phyloP scores from a whole-genome alignment of 1,140 invertebrate species.

The Chironomus striatipennis region DNA sequence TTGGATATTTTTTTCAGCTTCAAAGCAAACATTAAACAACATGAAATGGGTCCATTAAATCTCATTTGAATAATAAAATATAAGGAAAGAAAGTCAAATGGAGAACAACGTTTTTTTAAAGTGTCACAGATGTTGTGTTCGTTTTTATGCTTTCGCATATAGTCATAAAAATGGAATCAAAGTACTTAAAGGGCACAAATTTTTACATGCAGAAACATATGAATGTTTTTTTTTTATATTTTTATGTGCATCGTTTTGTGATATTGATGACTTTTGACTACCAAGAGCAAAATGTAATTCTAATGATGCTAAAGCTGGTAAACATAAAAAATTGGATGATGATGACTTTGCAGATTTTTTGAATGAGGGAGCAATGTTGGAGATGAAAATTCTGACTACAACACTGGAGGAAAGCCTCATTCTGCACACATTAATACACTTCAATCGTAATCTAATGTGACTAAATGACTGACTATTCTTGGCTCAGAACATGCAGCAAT shows the following conservation, averaged over 20 bases:
- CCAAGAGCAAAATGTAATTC: too few relatives aligned
- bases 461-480: not conserved
- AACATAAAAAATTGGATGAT: too few relatives aligned
- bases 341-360: too few relatives aligned
- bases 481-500: not conserved
- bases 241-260: too few relatives aligned
- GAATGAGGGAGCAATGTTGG: too few relatives aligned
- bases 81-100: not conserved
- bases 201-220: too few relatives aligned
- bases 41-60: slow-evolving; percentile 22
- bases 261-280: too few relatives aligned
- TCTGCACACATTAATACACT: not conserved
- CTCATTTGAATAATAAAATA: slow-evolving; percentile 23
- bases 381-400: too few relatives aligned
- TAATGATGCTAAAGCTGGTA: too few relatives aligned
- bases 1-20: not conserved
- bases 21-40: not conserved
- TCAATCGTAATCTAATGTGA: slow-evolving; percentile 11
- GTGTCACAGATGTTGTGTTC: not conserved
- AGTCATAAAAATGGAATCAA: not conserved
- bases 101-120: not conserved
- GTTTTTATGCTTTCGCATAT: not conserved
- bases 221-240: too few relatives aligned
- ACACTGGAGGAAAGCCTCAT: too few relatives aligned
- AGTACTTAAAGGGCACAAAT: not conserved